Evolutionary conservation across 2,888 invertebrate genomes (phyloP).

Genomic region (Athrips mouffetella): DNA sequence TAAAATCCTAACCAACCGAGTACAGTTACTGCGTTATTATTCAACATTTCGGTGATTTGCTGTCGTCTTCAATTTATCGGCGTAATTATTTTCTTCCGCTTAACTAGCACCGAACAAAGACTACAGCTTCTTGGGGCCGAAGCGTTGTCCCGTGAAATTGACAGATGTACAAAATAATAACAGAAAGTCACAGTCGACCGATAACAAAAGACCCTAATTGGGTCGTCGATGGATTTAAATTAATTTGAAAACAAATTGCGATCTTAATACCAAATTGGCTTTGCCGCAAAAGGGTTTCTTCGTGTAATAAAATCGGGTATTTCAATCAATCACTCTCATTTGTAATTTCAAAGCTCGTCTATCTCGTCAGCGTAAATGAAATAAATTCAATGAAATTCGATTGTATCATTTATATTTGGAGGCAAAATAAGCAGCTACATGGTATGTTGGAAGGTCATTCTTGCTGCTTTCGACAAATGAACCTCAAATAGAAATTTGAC

Average conservation of each 20-base stretch:
- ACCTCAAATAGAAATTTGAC: no score
- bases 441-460: no score
- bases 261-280: conserved; percentile 6
- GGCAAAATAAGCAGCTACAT: no score
- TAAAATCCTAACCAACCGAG: neutral
- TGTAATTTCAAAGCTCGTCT: no score
- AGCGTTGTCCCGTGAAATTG: conserved; percentile 57
- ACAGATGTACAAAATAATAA: conserved; percentile 63
- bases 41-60: conserved; percentile 37
- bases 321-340: neutral
- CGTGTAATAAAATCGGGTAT: neutral
- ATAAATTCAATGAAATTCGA: no score
- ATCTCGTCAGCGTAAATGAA: no score
- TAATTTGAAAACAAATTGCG: conserved; percentile 31
- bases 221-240: conserved; percentile 39
- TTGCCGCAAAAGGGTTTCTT: conserved; percentile 4
- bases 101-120: conserved; percentile 57
- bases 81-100: conserved; percentile 66
- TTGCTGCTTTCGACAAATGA: no score
- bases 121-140: conserved; percentile 40
- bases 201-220: conserved; percentile 39
- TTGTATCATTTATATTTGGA: no score
- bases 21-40: conserved; percentile 14
- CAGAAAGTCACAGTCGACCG: conserved; percentile 46
- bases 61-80: conserved; percentile 45